These are phyloP conservation scores for Falco punctatus DNA, from an alignment of 2,113 vertebrate species.

Conservation along the genomic window DNA sequence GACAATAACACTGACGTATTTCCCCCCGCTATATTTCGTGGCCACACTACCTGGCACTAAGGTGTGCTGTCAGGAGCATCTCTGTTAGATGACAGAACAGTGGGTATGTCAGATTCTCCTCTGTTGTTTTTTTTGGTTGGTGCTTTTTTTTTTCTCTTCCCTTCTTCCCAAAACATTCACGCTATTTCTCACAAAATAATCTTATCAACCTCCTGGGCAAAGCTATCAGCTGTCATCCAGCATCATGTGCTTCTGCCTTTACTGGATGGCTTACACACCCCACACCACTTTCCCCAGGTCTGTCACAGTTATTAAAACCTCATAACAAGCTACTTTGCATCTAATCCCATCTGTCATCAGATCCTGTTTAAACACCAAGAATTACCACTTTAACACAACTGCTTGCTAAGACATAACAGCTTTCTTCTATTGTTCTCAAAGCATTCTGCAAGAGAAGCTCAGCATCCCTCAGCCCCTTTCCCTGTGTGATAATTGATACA, in stretches of 20 bases:
- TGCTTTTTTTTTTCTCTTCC: not conserved
- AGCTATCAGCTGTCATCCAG: constrained; percentile 20
- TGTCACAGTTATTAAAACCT: constrained; percentile 56
- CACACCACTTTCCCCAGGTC: constrained; percentile 38
- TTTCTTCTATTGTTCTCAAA: not conserved
- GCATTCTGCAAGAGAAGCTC: not conserved
- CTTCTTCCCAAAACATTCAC: not conserved
- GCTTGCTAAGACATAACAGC: constrained; percentile 19
- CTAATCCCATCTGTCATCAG: constrained; percentile 66
- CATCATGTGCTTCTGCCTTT: constrained; percentile 34
- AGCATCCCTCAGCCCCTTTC: not conserved
- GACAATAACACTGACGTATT: not conserved
- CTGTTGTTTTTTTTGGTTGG: not conserved
- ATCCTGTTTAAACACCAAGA: constrained; percentile 49
- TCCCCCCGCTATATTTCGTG: not conserved
- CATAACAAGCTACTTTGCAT: constrained; percentile 48
- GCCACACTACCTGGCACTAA: not conserved
- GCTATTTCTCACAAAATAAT: constrained; percentile 23
- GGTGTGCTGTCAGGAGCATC: not conserved
- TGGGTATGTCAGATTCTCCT: not conserved
- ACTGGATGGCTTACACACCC: not conserved
- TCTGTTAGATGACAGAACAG: not conserved
- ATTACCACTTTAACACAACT: constrained; percentile 33
- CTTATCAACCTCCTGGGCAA: constrained; percentile 1
- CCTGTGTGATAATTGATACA: not conserved